phyloP scores from a whole-genome alignment of 2,797 vertebrate species.

The Sparus aurata region DNA sequence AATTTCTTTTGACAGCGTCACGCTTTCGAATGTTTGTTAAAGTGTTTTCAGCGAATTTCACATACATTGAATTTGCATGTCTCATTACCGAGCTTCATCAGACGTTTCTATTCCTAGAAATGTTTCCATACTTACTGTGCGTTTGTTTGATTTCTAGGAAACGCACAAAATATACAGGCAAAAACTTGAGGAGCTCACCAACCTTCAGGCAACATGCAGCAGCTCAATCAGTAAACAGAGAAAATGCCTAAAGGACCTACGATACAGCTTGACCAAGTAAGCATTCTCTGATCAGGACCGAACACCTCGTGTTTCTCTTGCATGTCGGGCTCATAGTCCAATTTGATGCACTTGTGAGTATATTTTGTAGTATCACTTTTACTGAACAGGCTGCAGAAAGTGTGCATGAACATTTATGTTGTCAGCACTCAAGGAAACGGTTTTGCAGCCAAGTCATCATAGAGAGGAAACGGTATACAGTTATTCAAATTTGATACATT shows the following conservation, averaged over 20 bases:
- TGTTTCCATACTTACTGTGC: not conserved
- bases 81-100: not conserved
- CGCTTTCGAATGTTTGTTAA: not conserved
- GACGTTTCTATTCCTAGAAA: not conserved
- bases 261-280: conserved; percentile 87
- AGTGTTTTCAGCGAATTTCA: not conserved
- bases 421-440: not conserved
- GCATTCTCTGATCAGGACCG: conserved; percentile 7
- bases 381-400: not conserved
- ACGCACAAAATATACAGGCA: conserved; percentile 95
- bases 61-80: not conserved
- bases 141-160: conserved; percentile 85
- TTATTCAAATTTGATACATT: not conserved
- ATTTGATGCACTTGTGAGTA: not conserved
- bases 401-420: not conserved
- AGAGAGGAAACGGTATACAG: not conserved
- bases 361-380: not conserved
- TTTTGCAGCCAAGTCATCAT: not conserved
- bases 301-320: not conserved
- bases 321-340: not conserved
- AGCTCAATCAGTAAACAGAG: conserved; percentile 92
- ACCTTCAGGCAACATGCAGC: conserved; percentile 91
- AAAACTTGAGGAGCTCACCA: conserved; percentile 95
- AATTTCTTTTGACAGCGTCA: not conserved
- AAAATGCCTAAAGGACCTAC: conserved; percentile 89